These are phyloP conservation scores for Xiphophorus maculatus DNA, from an alignment of 2,113 vertebrate genomes.

Conservation along the genomic window DNA sequence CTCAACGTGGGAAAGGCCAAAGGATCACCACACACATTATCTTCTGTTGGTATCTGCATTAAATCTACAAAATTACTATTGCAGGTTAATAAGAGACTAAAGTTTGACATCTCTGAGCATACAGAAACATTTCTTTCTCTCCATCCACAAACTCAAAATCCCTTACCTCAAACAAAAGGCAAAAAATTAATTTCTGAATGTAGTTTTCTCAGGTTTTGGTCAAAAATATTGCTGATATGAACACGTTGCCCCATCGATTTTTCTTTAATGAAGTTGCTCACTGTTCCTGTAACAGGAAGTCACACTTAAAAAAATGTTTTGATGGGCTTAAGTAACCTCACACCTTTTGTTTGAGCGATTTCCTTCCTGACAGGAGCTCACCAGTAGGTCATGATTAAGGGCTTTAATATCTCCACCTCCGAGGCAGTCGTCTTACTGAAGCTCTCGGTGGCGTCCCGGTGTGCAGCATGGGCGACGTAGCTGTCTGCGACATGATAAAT, in stretches of 20 bases:
- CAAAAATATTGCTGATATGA: background rate
- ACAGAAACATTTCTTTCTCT: background rate
- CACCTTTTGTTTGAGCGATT: conserved; percentile 14
- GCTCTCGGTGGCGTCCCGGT: conserved; percentile 12
- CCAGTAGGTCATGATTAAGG: conserved; percentile 23
- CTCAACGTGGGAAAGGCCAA: background rate
- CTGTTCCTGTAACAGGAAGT: conserved; percentile 1
- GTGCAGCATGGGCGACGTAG: conserved; percentile 14
- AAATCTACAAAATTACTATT: background rate
- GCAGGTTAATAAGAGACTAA: background rate
- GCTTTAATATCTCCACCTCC: conserved; percentile 30
- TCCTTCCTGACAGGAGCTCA: conserved; percentile 25
- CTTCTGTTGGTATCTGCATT: background rate
- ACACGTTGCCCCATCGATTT: background rate
- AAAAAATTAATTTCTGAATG: conserved; percentile 27
- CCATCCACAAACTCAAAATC: background rate
- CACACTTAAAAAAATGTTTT: background rate
- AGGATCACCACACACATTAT: background rate
- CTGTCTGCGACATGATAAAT: conserved; percentile 60
- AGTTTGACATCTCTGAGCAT: background rate
- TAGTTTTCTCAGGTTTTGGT: background rate
- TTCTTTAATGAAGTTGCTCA: conserved; percentile 9
- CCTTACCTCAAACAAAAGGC: background rate
- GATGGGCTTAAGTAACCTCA: background rate
- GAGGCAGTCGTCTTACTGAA: conserved; percentile 38